Base-by-base conservation (phyloP, 1,140 invertebrate genomes). In the Campoletis sonorensis region DNA sequence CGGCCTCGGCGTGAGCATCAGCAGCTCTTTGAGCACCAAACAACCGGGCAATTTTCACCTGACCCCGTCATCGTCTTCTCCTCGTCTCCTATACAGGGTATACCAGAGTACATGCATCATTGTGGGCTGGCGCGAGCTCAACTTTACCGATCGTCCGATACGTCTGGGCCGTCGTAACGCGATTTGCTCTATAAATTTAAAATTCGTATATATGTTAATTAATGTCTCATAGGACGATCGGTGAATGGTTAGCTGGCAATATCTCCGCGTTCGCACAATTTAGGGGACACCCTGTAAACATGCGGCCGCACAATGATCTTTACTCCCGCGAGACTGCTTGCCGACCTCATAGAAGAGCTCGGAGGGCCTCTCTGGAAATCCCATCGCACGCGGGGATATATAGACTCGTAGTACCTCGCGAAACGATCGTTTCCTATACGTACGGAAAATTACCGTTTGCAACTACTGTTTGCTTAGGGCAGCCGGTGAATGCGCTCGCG, bases 401-500 rank as follows among this genome's bases (percentile, higher is more conserved):
- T n/a, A 58, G 54, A 18, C 54, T 58, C 54, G 54, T 23, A 58
- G 75, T 80, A 72, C 78, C 78, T 61, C 80, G 68, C 70, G 78
- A 81, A 81, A 80, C 80, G 72, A 81, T 77, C 73, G 58, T 81
- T 54, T 77, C 68, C 73, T 77, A 75, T 80, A 81, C 78, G 77
- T 83, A 83, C 75, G 73, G 71, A 73, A 80, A 84, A 61, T 80
- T 49, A 45, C 75, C 49, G 64, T 68, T 73, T 49, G 61, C 85
- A 88, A 88, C 87, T 88, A 88, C 87, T 88, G 87, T 88, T 88
- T 88, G 87, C 86, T 88, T 87, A 88, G 83, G 81, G 58, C 85
- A 78, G 79, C 51, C 81, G 76, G 79, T 81, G 76, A 76, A 79
- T 81, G 79, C 70, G 49, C 80, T 45, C 68, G 73, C 80, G 51